Evolutionary conservation across 2,888 invertebrate species (phyloP).

Genomic region (Griposia aprilina): DNA sequence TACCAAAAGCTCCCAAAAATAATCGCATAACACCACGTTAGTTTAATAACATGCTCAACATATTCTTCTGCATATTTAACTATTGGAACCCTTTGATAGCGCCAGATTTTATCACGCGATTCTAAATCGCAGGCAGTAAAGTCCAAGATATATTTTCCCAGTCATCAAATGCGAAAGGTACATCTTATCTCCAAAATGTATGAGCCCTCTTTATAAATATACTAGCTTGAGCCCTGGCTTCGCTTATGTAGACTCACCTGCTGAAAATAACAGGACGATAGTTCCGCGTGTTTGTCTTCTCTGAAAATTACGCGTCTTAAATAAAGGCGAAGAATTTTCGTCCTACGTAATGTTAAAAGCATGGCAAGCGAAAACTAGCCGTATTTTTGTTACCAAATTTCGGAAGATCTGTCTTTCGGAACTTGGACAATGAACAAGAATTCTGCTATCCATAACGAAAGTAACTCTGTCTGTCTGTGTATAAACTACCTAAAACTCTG

Average conservation of each 20-base stretch:
- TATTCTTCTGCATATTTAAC: slow-evolving; percentile 37
- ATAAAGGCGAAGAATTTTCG: background rate
- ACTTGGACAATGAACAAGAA: background rate
- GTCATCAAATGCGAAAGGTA: slow-evolving; percentile 51
- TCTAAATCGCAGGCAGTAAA: slow-evolving; percentile 54
- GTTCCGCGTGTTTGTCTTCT: background rate
- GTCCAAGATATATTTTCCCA: slow-evolving; percentile 56
- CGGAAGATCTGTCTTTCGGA: background rate
- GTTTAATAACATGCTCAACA: background rate
- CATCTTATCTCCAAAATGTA: slow-evolving; percentile 57
- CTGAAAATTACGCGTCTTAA: background rate
- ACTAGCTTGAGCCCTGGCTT: background rate
- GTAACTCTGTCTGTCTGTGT: too few species aligned
- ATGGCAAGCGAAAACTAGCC: background rate
- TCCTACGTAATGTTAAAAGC: background rate
- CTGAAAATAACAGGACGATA: background rate
- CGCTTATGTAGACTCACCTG: background rate
- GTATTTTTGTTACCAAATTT: background rate
- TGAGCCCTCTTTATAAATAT: slow-evolving; percentile 29
- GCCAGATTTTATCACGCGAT: slow-evolving; percentile 62
- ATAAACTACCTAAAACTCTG: too few species aligned
- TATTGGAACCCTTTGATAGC: slow-evolving; percentile 36
- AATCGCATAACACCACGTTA: background rate
- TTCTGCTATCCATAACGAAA: too few species aligned
- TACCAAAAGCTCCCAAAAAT: background rate